A percentile compares a stretch with the other conserved stretches of the same genome.
Evolutionary conservation across 2,113 vertebrate genomes (phyloP).

Genomic region (Hiodon alosoides): DNA sequence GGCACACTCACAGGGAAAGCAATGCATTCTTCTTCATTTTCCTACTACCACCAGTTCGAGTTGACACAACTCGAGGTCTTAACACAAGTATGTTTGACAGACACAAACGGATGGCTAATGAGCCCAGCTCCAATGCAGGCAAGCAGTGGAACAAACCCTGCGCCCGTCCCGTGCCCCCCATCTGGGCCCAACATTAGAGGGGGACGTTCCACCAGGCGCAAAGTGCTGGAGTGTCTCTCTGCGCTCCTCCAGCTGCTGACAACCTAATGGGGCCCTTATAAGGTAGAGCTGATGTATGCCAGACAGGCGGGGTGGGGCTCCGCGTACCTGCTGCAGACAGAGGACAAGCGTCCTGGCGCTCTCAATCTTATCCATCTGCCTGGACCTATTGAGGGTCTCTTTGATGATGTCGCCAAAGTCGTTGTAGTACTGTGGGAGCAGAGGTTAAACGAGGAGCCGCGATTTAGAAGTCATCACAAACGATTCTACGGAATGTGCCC

Average conservation of each 20-base stretch:
- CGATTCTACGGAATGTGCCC: background rate
- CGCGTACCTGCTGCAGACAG: constrained; percentile 77
- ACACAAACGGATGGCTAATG: background rate
- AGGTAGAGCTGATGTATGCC: constrained; percentile 24
- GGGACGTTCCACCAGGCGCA: constrained; percentile 30
- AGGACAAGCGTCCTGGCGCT: constrained; percentile 73
- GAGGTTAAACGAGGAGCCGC: background rate
- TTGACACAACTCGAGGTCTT: too few relatives aligned
- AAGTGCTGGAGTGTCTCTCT: constrained; percentile 14
- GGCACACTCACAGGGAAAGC: too few relatives aligned
- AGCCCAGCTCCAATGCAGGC: too few relatives aligned
- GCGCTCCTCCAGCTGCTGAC: background rate
- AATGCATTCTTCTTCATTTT: too few relatives aligned
- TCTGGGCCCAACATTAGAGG: constrained; percentile 4
- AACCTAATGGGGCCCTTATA: background rate
- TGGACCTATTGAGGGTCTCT: constrained; percentile 70
- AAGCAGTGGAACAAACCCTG: background rate
- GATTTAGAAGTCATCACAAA: background rate
- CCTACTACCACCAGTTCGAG: too few relatives aligned
- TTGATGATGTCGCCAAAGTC: constrained; percentile 89
- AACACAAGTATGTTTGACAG: background rate
- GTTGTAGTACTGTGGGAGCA: constrained; percentile 63
- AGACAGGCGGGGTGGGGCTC: background rate
- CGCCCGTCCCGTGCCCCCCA: background rate
- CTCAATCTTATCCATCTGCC: constrained; percentile 74